Conservation (phyloP, 1,140 invertebrate species). For the Neodiprion virginianus region DNA sequence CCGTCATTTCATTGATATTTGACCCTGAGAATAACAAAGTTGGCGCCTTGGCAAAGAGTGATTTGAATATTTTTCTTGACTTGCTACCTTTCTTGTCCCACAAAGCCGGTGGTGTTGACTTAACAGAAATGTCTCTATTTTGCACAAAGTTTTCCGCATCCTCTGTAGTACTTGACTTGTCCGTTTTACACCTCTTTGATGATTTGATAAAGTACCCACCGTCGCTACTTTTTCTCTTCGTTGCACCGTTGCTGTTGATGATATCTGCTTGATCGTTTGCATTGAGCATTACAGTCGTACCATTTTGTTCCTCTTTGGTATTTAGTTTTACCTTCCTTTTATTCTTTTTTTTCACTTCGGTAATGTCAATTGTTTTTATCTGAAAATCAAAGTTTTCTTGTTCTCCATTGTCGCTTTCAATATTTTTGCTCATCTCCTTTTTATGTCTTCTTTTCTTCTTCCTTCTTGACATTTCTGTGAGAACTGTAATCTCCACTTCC, state of each 20-base stretch:
- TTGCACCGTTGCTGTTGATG: conserved; percentile 11
- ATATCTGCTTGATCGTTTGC: conserved; percentile 11
- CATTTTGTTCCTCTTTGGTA: background rate
- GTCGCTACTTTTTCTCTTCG: conserved; percentile 9
- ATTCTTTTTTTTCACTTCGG: conserved; percentile 8
- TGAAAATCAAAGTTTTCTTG: background rate
- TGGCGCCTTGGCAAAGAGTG: conserved; percentile 43
- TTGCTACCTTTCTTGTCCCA: conserved; percentile 28
- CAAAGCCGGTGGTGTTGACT: conserved; percentile 5
- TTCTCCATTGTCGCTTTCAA: conserved; percentile 12
- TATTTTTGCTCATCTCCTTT: conserved; percentile 26
- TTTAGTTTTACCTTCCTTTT: background rate
- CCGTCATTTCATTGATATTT: conserved; percentile 51
- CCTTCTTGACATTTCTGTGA: background rate
- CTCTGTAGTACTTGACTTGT: background rate
- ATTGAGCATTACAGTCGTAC: background rate
- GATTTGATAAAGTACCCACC: background rate
- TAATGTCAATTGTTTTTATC: background rate
- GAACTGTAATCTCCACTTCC: background rate
- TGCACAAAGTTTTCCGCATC: background rate
- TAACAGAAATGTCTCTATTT: background rate
- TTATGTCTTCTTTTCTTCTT: background rate
- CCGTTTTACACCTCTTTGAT: background rate
- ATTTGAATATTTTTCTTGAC: conserved; percentile 44
- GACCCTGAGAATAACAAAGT: conserved; percentile 47